phyloP scores from a whole-genome alignment of 2,113 vertebrate species.

The Pteruthius melanotis region DNA sequence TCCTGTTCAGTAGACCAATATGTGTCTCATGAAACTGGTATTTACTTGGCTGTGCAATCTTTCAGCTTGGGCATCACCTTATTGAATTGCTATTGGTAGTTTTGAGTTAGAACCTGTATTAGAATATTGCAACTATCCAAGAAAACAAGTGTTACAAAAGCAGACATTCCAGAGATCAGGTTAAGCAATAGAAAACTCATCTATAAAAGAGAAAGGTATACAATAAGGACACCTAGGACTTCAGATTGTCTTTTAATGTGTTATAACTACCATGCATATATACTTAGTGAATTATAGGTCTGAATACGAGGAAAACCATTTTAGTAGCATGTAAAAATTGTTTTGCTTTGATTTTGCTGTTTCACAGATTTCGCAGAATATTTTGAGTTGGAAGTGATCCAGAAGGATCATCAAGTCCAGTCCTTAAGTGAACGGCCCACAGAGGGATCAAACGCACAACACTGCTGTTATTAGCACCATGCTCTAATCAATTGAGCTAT shows the following conservation, averaged over 20 bases:
- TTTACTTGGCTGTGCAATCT: background rate
- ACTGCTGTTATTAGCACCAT: background rate
- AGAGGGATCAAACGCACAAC: background rate
- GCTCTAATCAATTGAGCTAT: background rate
- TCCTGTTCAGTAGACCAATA: rapidly evolving
- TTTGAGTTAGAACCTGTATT: background rate
- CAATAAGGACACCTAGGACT: background rate
- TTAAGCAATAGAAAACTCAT: background rate
- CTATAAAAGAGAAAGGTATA: background rate
- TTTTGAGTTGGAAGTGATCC: background rate
- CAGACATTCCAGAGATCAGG: background rate
- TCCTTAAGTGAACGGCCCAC: background rate
- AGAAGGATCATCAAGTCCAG: background rate
- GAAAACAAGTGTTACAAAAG: background rate
- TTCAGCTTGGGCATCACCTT: background rate
- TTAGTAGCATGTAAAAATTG: background rate
- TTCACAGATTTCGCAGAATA: background rate
- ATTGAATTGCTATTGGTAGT: background rate
- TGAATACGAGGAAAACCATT: background rate
- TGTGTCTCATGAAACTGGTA: background rate
- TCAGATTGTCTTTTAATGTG: background rate
- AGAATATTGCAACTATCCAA: background rate
- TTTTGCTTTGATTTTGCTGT: background rate
- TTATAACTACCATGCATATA: background rate
- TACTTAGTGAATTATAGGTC: background rate